phyloP scores from a whole-genome alignment of 1,140 invertebrate species.

The Calephelis nemesis region DNA sequence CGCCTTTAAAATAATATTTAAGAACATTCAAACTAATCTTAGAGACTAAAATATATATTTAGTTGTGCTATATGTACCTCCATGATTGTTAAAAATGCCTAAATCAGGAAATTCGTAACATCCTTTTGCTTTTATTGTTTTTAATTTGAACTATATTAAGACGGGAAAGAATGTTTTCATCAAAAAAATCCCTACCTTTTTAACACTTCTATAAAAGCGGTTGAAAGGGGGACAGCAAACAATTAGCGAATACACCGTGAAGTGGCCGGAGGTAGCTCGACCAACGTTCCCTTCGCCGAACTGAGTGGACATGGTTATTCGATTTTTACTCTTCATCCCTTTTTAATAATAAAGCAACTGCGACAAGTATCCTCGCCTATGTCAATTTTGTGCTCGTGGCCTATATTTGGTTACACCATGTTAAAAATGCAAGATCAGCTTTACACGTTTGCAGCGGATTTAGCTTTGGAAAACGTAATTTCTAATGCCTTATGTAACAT shows the following conservation, averaged over 20 bases:
- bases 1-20: too few relatives aligned
- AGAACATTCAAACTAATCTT: too few relatives aligned
- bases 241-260: conserved; percentile 37
- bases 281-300: conserved; percentile 47
- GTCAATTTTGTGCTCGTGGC: not conserved
- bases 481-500: too few relatives aligned
- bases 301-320: conserved; percentile 27
- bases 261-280: conserved; percentile 43
- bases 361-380: not conserved
- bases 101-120: not conserved
- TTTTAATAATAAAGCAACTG: conserved; percentile 21
- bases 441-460: too few relatives aligned
- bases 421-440: not conserved
- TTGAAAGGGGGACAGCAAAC: conserved; percentile 35
- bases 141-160: not conserved
- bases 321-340: conserved; percentile 21
- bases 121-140: not conserved
- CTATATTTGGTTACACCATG: not conserved
- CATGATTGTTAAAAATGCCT: too few relatives aligned
- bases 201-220: conserved; percentile 20
- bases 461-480: too few relatives aligned
- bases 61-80: too few relatives aligned
- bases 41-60: too few relatives aligned
- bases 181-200: conserved; percentile 18
- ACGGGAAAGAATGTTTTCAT: too few relatives aligned